Conservation (phyloP, 1,140 invertebrate genomes). For the Tetragonula clypearis region DNA sequence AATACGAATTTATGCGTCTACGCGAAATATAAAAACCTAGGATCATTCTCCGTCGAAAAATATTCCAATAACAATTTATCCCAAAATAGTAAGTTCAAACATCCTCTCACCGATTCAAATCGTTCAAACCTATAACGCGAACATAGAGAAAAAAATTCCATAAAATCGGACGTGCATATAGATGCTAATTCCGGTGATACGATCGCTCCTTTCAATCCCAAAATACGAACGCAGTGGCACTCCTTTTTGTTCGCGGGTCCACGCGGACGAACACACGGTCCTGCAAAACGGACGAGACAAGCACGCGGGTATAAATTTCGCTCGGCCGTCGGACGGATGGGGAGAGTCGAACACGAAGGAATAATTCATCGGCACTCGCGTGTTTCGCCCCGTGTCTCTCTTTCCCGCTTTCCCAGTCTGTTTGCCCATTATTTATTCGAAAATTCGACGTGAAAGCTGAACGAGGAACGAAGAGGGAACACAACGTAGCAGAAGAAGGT, state of each 20-base stretch:
- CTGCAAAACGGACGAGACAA: neutral
- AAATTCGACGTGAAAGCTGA: constrained; percentile 13
- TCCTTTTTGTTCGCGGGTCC: neutral
- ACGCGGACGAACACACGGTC: neutral
- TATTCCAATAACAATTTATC: neutral
- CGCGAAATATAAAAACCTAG: no score
- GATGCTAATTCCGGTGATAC: neutral
- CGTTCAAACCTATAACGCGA: neutral
- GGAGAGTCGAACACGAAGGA: constrained; percentile 6
- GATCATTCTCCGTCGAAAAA: neutral
- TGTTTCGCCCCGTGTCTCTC: neutral
- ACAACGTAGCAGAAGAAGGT: neutral
- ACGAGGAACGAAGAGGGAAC: no score
- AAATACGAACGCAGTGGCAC: neutral
- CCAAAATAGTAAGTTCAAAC: neutral
- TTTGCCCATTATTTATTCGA: constrained; percentile 4
- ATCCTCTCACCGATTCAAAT: neutral
- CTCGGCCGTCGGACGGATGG: neutral
- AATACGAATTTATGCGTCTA: no score
- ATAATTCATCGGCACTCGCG: constrained; percentile 13
- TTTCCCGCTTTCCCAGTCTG: neutral
- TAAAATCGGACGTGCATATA: neutral
- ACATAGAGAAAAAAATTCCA: neutral
- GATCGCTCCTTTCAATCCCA: neutral
- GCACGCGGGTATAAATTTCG: constrained; percentile 20